Conservation (phyloP, 2,113 vertebrate genomes). For the Pangasianodon hypophthalmus region DNA sequence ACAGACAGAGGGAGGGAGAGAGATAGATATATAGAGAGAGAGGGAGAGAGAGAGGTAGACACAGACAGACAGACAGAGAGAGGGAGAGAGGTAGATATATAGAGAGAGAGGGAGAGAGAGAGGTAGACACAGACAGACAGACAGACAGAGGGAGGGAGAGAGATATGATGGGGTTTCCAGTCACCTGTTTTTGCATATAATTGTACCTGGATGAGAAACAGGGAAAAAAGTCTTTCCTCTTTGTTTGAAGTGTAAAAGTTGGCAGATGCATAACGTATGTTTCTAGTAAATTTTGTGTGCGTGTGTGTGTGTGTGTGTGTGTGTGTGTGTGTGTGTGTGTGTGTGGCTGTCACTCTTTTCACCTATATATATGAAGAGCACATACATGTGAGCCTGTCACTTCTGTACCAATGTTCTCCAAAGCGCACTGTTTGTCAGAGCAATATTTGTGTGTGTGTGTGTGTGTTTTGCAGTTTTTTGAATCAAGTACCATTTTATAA, state of each 20-base stretch:
- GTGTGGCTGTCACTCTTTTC: background rate
- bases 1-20: too few relatives aligned
- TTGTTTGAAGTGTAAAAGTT: background rate
- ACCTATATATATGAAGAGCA: too few relatives aligned
- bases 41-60: conserved; percentile 34
- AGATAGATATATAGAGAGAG: too few relatives aligned
- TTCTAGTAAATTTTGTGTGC: background rate
- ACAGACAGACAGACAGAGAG: conserved; percentile 28
- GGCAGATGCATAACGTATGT: background rate
- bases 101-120: background rate
- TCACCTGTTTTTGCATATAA: background rate
- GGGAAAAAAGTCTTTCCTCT: background rate
- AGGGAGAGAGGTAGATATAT: too few relatives aligned
- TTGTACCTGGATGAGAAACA: background rate
- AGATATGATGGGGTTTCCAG: background rate
- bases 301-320: background rate
- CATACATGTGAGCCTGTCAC: too few relatives aligned
- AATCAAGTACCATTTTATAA: too few relatives aligned
- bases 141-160: too few relatives aligned
- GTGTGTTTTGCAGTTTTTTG: background rate
- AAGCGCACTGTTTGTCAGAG: background rate
- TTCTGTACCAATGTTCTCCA: too few relatives aligned
- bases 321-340: background rate
- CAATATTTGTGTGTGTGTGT: background rate
- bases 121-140: too few relatives aligned